Evolutionary conservation across 1,140 invertebrate species (phyloP).

Genomic region (Colletes gigas): DNA sequence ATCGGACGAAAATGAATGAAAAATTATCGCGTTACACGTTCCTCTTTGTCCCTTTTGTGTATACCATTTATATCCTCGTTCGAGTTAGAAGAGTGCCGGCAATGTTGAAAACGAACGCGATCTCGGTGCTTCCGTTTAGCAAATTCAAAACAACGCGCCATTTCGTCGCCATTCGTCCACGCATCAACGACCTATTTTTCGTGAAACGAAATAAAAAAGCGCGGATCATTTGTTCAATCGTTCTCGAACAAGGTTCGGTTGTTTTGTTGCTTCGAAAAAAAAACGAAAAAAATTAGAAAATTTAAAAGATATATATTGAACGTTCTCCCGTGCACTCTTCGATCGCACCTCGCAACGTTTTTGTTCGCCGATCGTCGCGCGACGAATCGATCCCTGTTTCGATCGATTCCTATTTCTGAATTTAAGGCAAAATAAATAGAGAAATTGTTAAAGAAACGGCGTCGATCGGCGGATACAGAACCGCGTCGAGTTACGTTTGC

Average conservation of each 20-base stretch:
- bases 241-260: background rate
- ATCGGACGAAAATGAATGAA: conserved; percentile 10
- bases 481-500: conserved; percentile 77
- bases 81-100: conserved; percentile 47
- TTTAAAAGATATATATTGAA: background rate
- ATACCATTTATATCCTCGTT: conserved; percentile 57
- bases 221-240: conserved; percentile 25
- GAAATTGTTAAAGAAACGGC: background rate
- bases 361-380: conserved; percentile 41
- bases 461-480: conserved; percentile 66
- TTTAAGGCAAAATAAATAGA: no score
- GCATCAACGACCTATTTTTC: no score
- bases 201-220: background rate
- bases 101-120: conserved; percentile 2
- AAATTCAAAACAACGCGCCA: conserved; percentile 9
- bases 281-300: background rate
- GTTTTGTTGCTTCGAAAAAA: no score
- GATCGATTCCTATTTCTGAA: conserved; percentile 43
- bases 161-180: no score
- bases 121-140: background rate
- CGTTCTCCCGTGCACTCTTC: conserved; percentile 49
- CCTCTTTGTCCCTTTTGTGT: conserved; percentile 49
- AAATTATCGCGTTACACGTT: conserved; percentile 58
- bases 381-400: background rate
- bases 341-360: conserved; percentile 53